phyloP scores from a whole-genome alignment of 2,113 vertebrate genomes.

The Thinocorus orbignyianus region DNA sequence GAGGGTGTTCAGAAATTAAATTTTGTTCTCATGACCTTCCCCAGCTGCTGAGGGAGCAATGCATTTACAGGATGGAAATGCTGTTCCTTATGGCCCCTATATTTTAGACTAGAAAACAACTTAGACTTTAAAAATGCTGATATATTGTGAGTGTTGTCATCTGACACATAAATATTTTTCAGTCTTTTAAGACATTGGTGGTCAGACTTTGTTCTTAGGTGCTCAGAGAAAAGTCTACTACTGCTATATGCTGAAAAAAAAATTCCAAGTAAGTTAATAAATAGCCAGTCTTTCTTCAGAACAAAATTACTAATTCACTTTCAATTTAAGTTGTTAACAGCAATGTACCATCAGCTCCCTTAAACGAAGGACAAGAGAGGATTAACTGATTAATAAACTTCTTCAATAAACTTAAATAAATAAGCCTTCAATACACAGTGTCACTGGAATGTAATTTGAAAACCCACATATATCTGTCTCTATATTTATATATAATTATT shows the following conservation, averaged over 20 bases:
- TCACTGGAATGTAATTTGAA: not conserved
- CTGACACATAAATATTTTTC: slow-evolving; percentile 56
- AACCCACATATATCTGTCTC: not conserved
- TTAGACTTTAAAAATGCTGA: not conserved
- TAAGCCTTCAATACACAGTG: not conserved
- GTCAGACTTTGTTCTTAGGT: slow-evolving; percentile 4
- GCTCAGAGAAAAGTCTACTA: not conserved
- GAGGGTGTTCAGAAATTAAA: not conserved
- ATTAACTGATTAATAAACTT: not conserved
- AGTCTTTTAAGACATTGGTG: not conserved
- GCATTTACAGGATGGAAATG: not conserved
- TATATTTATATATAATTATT: too few species aligned
- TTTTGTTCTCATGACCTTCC: not conserved
- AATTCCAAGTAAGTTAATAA: not conserved
- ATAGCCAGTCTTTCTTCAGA: not conserved
- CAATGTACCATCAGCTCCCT: not conserved
- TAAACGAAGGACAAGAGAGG: not conserved
- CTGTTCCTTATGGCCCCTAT: slow-evolving; percentile 2
- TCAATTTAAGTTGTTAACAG: not conserved
- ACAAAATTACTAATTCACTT: not conserved
- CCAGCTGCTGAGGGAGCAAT: slow-evolving; percentile 39
- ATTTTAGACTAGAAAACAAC: slow-evolving; percentile 13
- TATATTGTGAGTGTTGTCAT: slow-evolving; percentile 14
- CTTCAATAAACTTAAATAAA: not conserved
- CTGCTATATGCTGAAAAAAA: not conserved